These are phyloP conservation scores for Cryptoprocta ferox DNA, from an alignment of 2,797 vertebrate genomes.

Conservation along the genomic window DNA sequence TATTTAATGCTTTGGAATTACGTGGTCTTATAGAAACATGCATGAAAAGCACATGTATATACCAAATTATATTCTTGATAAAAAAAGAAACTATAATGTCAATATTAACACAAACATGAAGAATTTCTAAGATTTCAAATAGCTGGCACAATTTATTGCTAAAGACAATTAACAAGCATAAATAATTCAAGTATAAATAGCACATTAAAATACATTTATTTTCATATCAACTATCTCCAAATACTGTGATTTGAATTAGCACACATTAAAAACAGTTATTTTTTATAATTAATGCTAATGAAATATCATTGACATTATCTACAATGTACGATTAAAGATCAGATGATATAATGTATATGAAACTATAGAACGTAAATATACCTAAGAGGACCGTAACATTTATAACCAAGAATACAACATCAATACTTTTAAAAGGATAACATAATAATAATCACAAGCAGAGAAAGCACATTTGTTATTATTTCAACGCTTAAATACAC, in stretches of 20 bases:
- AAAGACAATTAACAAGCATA: conserved; percentile 59
- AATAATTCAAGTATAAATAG: conserved; percentile 73
- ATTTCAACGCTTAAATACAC: background rate
- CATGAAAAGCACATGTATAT: conserved; percentile 23
- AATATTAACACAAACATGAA: conserved; percentile 40
- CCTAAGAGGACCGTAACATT: background rate
- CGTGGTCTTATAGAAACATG: background rate
- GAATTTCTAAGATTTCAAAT: conserved; percentile 63
- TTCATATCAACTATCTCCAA: conserved; percentile 57
- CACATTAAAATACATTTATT: conserved; percentile 73
- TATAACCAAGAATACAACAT: background rate
- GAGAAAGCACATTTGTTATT: conserved; percentile 14
- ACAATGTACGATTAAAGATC: conserved; percentile 18
- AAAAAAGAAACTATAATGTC: conserved; percentile 32
- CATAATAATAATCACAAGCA: conserved; percentile 27
- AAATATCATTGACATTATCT: conserved; percentile 36
- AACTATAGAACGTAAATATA: conserved; percentile 52
- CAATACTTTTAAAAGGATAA: conserved; percentile 24
- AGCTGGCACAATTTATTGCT: conserved; percentile 60
- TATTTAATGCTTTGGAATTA: conserved; percentile 26
- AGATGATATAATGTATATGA: conserved; percentile 44
- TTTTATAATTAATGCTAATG: conserved; percentile 54
- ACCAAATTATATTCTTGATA: conserved; percentile 50
- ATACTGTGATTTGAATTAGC: conserved; percentile 55
- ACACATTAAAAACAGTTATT: conserved; percentile 59